phyloP scores from a whole-genome alignment of 2,888 invertebrate genomes.

The Tinea semifulvella region DNA sequence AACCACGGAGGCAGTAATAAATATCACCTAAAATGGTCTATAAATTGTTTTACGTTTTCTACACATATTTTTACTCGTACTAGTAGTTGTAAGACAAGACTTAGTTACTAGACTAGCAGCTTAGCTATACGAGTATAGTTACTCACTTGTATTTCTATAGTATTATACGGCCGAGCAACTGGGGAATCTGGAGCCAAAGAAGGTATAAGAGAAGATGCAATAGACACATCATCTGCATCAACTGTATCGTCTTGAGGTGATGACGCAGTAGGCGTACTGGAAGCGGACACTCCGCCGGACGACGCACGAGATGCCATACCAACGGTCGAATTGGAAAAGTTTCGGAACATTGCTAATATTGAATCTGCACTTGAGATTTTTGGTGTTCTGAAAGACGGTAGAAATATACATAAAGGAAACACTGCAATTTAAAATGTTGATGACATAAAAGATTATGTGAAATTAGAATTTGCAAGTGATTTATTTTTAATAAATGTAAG shows the following conservation, averaged over 20 bases:
- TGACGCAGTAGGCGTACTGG: slow-evolving; percentile 77
- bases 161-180: slow-evolving; percentile 47
- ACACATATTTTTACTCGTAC: too few species aligned
- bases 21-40: too few species aligned
- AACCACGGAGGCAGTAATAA: too few species aligned
- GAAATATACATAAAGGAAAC: too few species aligned
- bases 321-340: slow-evolving; percentile 73
- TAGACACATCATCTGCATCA: slow-evolving; percentile 76
- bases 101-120: too few species aligned
- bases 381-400: slow-evolving; percentile 45
- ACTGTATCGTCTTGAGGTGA: slow-evolving; percentile 78
- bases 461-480: slow-evolving; percentile 1
- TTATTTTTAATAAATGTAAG: not conserved
- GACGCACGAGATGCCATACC: slow-evolving; percentile 68
- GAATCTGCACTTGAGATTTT: slow-evolving; percentile 83
- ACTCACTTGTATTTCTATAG: slow-evolving; percentile 61
- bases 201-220: slow-evolving; percentile 70
- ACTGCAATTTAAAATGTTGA: too few species aligned
- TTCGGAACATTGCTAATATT: slow-evolving; percentile 80
- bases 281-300: slow-evolving; percentile 71
- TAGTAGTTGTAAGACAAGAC: too few species aligned
- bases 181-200: slow-evolving; percentile 74
- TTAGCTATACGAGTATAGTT: too few species aligned
- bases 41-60: too few species aligned
- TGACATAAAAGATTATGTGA: too few species aligned